These are phyloP conservation scores for Microvelia longipes DNA, from an alignment of 1,140 invertebrate species.

Conservation along the genomic window DNA sequence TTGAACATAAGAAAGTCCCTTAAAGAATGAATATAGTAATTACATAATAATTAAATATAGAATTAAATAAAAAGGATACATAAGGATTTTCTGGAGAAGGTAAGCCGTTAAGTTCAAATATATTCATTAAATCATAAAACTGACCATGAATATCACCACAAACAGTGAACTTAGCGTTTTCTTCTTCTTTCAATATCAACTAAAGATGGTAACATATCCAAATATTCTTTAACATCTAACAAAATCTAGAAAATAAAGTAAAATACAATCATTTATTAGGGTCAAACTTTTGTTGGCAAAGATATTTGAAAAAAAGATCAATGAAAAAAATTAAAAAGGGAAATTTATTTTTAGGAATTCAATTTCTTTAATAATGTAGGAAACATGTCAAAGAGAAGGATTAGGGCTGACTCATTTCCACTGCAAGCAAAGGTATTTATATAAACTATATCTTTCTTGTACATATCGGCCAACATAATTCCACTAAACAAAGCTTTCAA, in stretches of 20 bases:
- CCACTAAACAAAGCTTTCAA: no score
- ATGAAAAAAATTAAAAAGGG: conserved; percentile 4
- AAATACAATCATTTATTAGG: background rate
- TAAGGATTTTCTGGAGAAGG: conserved; percentile 93
- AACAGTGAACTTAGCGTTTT: conserved; percentile 88
- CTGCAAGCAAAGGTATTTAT: no score
- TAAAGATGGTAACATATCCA: conserved; percentile 70
- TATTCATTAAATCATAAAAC: conserved; percentile 95
- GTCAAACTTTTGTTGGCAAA: no score
- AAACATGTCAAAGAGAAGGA: no score
- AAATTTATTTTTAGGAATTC: no score
- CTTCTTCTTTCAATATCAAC: conserved; percentile 77
- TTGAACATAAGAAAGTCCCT: no score
- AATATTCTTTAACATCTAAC: conserved; percentile 72
- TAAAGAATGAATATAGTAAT: conserved; percentile 20
- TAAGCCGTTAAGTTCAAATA: conserved; percentile 90
- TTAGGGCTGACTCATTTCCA: no score
- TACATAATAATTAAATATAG: background rate
- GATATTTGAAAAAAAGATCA: background rate
- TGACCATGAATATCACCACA: conserved; percentile 99
- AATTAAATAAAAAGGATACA: conserved; percentile 41
- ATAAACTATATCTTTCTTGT: no score
- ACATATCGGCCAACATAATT: no score
- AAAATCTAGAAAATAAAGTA: conserved; percentile 53
- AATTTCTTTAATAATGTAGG: no score